These are phyloP conservation scores for Muschampia plurimacula DNA, from an alignment of 2,888 invertebrate species.

Conservation along the genomic window DNA sequence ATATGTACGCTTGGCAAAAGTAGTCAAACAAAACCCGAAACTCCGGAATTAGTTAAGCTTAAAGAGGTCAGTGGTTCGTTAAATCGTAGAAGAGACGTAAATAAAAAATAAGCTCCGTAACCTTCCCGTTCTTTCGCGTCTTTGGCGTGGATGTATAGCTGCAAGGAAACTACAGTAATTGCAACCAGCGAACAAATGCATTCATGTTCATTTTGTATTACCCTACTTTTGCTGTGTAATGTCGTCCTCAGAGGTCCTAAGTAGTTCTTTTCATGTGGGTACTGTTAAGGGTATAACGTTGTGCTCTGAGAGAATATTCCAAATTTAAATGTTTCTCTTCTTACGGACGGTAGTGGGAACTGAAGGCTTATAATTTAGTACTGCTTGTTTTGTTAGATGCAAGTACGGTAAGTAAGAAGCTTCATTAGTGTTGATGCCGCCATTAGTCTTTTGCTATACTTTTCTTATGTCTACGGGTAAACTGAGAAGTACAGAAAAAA, in stretches of 20 bases:
- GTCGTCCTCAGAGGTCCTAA: slow-evolving; percentile 28
- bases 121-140: slow-evolving; percentile 30
- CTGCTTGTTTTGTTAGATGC: neutral
- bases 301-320: neutral
- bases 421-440: too few relatives aligned
- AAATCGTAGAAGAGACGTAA: slow-evolving; percentile 30
- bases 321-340: neutral
- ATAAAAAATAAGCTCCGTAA: slow-evolving; percentile 36
- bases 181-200: slow-evolving; percentile 37
- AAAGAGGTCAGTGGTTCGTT: slow-evolving; percentile 34
- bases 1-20: neutral
- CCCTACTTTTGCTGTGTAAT: slow-evolving; percentile 31
- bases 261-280: slow-evolving; percentile 34
- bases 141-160: slow-evolving; percentile 31
- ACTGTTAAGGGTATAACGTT: neutral
- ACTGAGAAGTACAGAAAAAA: too few relatives aligned
- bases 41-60: slow-evolving; percentile 23
- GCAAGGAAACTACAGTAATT: slow-evolving; percentile 38
- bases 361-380: neutral
- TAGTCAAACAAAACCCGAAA: slow-evolving; percentile 6
- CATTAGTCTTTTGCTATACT: too few relatives aligned
- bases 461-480: too few relatives aligned
- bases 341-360: neutral
- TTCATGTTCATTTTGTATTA: slow-evolving; percentile 37
- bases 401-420: too few relatives aligned